Conservation (phyloP, 2,888 invertebrate genomes). For the Danaus chrysippus region DNA sequence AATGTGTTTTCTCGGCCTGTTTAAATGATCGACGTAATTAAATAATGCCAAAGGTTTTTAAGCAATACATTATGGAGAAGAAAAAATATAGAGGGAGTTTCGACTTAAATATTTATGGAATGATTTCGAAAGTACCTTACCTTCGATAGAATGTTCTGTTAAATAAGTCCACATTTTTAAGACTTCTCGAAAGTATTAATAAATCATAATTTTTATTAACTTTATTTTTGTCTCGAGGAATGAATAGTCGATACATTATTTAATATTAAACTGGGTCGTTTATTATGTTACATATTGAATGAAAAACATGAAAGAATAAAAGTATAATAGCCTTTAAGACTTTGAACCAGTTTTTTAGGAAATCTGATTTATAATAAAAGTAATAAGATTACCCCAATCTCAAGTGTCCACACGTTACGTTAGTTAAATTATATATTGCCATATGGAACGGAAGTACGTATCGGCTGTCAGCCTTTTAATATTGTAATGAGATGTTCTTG, state of each 20-base stretch:
- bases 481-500: slow-evolving; percentile 73
- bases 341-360: no score
- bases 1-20: slow-evolving; percentile 48
- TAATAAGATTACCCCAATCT: slow-evolving; percentile 26
- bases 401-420: slow-evolving; percentile 26
- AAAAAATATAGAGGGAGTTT: neutral
- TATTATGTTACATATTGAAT: no score
- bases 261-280: no score
- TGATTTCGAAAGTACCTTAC: no score
- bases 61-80: slow-evolving; percentile 8
- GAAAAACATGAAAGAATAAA: no score
- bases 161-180: slow-evolving; percentile 20
- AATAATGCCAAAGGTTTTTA: slow-evolving; percentile 41
- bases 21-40: slow-evolving; percentile 65
- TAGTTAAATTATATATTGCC: slow-evolving; percentile 55
- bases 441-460: slow-evolving; percentile 76
- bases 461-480: slow-evolving; percentile 73
- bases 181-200: no score
- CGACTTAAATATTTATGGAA: no score
- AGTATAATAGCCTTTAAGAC: no score
- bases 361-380: neutral
- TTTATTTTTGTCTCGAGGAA: no score
- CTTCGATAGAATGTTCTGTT: slow-evolving; percentile 9
- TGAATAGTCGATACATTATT: no score
- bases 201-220: no score